These are phyloP conservation scores for Drosophila greeni DNA, from an alignment of 2,888 invertebrate genomes.

Conservation along the genomic window DNA sequence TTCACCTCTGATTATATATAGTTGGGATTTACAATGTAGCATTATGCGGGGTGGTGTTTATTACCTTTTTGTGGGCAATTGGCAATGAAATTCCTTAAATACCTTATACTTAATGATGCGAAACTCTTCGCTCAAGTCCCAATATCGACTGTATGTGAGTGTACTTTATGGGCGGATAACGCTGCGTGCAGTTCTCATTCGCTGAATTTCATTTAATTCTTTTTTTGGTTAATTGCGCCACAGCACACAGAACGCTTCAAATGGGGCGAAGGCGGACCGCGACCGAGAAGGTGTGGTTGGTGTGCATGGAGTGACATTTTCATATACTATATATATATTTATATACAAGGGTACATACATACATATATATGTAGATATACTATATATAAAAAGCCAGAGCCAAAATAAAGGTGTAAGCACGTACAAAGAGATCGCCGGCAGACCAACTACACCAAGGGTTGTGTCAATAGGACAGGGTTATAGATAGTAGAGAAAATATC, in stretches of 20 bases:
- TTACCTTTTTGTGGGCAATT: background rate
- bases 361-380: background rate
- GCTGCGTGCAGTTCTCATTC: constrained; percentile 54
- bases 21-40: constrained; percentile 1
- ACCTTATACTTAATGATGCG: constrained; percentile 1
- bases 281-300: constrained; percentile 15
- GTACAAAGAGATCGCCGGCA: constrained; percentile 41
- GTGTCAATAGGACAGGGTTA: background rate
- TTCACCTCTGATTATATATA: background rate
- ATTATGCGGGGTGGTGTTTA: background rate
- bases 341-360: background rate
- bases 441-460: constrained; percentile 9
- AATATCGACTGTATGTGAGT: background rate
- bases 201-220: constrained; percentile 39
- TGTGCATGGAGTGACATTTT: constrained; percentile 42
- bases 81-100: constrained; percentile 8
- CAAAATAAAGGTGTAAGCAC: constrained; percentile 64
- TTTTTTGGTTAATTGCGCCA: constrained; percentile 64
- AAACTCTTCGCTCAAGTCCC: background rate
- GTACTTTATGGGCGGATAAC: constrained; percentile 8
- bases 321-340: constrained; percentile 17
- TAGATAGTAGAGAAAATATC: background rate
- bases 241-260: constrained; percentile 43
- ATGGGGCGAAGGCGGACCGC: constrained; percentile 15
- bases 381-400: constrained; percentile 24